A percentile compares a stretch with the other conserved stretches of the same genome.
Conservation (phyloP, 2,113 vertebrate species). For the Capreolus pygargus region DNA sequence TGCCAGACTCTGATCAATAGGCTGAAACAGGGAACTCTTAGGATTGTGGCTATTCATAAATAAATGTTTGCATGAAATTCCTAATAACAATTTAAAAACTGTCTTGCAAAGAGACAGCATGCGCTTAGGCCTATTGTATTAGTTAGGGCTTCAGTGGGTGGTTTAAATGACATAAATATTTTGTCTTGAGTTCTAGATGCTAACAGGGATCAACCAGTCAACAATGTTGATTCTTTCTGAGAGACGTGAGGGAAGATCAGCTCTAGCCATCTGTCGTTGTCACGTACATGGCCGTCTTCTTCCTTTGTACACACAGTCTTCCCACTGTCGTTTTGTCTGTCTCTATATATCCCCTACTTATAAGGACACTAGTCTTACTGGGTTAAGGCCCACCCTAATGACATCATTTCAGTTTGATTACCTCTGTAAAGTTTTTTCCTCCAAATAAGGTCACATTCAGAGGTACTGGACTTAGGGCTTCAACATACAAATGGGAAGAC, state of each 20-base stretch:
- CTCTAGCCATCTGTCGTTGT: fast-evolving
- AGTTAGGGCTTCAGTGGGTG: background rate
- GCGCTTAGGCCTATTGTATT: no score
- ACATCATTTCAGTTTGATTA: background rate
- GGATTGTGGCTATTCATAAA: background rate
- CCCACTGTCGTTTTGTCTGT: background rate
- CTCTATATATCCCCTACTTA: background rate
- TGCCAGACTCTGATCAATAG: background rate
- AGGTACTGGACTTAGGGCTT: background rate
- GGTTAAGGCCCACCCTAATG: background rate
- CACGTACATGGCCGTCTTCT: background rate
- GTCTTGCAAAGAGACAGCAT: background rate
- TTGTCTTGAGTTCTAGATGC: background rate
- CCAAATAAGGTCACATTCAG: background rate
- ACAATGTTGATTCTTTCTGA: background rate
- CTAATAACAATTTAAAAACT: background rate
- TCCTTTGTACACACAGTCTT: background rate
- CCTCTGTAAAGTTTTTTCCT: background rate
- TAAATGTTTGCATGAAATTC: background rate
- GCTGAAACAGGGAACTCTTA: background rate
- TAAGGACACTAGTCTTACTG: background rate
- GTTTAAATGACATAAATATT: background rate
- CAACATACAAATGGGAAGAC: background rate
- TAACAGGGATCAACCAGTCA: background rate
- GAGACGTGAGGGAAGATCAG: background rate